Evolutionary conservation across 2,888 invertebrate species (phyloP), one percentile per base, ranked within the genome.

Genomic region (Protodeltote pygarga): DNA sequence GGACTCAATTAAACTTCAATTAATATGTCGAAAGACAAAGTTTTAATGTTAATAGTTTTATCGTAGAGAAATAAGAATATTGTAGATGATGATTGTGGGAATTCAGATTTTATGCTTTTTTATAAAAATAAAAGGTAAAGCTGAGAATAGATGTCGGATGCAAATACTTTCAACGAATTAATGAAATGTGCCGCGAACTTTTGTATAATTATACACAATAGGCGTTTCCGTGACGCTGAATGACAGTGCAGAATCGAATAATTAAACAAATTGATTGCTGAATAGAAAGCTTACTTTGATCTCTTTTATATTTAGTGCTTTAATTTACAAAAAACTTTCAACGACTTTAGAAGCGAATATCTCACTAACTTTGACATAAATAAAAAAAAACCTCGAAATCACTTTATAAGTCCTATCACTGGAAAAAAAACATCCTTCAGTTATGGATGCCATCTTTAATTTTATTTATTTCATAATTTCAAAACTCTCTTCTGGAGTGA

Each of bases 111-210:
- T 23, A 9, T 10, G 6, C 9, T 32, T 11, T 19, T 9, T 3
- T 20, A 15, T 11, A 28, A 38, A 28, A 23, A 29, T 25, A 27
- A 45, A 44, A 59, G 17, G 42, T 35, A 32, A 34, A 34, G 42
- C 32, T 17, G 21, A 44, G n/a, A 38, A 41, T 35, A 34, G 60
- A 51, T 48, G 16, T 32, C 40, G 17, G 31, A 29, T 25, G 33
- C 28, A 41, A 53, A 49, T 34, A 57, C 66, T 65, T 61, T 69
- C 53, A 58, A 61, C 21, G 31, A 39, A 23, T 33, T 31, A 37
- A 14, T 47, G 31, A 29, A 40, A 51, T 35, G 32, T 35, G 19
- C 46, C 40, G 48, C 45, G 44, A 51, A 50, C 31, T 48, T 52
- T 32, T 11, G 19, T 38, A 23, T 27, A 33, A 46, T n/a, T n/a